Conservation (phyloP, 1,140 invertebrate genomes). For the Homarus americanus region DNA sequence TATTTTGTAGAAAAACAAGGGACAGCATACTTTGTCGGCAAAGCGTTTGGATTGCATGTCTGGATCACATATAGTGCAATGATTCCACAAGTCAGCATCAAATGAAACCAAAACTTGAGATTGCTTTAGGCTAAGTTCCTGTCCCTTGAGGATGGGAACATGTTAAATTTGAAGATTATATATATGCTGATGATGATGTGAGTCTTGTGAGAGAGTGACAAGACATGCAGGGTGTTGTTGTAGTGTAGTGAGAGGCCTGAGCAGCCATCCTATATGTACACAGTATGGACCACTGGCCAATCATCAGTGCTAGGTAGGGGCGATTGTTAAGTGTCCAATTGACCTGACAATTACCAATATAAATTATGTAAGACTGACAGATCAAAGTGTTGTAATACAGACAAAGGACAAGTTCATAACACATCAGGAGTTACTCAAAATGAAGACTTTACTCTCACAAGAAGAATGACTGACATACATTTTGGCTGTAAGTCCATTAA, state of each 20-base stretch:
- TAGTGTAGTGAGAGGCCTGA: background rate
- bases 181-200: background rate
- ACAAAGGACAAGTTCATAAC: background rate
- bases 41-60: constrained; percentile 32
- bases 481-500: background rate
- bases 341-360: background rate
- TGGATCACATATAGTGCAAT: background rate
- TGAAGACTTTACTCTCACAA: background rate
- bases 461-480: background rate
- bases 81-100: background rate
- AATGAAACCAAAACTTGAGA: background rate
- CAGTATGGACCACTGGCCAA: background rate
- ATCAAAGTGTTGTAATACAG: background rate
- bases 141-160: background rate
- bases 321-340: background rate
- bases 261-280: constrained; percentile 1
- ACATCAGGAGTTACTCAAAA: background rate
- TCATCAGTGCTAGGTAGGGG: background rate
- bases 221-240: background rate
- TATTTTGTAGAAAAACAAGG: constrained; percentile 52
- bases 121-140: background rate
- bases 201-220: background rate
- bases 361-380: background rate
- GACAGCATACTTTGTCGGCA: constrained; percentile 26
- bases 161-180: background rate